A percentile compares a stretch with the other conserved stretches of the same genome.
Conservation (phyloP, 2,888 invertebrate species). For the Apoderus coryli region DNA sequence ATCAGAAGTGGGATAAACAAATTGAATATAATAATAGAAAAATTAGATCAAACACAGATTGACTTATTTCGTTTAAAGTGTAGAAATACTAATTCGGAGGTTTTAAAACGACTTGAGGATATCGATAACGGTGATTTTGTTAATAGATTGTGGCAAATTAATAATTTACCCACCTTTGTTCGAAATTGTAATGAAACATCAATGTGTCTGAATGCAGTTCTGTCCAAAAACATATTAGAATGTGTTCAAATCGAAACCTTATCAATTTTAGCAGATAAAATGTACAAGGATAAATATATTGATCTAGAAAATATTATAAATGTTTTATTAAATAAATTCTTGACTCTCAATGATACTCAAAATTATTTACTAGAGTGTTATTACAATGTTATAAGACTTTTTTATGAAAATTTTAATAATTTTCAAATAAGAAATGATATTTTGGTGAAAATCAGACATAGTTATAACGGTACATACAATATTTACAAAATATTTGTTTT, state of each 20-base stretch:
- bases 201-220: conserved; percentile 13
- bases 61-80: no score
- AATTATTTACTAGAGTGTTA: conserved; percentile 18
- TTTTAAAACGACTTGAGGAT: no score
- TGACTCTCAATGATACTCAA: conserved; percentile 10
- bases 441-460: conserved; percentile 2
- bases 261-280: conserved; percentile 16
- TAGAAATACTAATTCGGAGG: no score
- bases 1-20: no score
- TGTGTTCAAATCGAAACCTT: conserved; percentile 19
- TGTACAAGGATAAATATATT: conserved; percentile 9
- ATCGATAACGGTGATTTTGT: conserved; percentile 11
- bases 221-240: conserved; percentile 11
- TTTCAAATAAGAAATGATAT: conserved; percentile 1
- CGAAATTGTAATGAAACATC: conserved; percentile 11
- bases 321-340: conserved; percentile 13
- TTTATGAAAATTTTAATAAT: no score
- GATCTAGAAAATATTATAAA: conserved; percentile 12
- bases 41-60: no score
- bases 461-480: conserved; percentile 7
- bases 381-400: conserved; percentile 18
- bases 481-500: conserved; percentile 19
- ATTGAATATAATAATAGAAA: no score
- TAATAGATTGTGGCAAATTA: conserved; percentile 19
- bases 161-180: conserved; percentile 19